These are phyloP conservation scores for Limonius californicus DNA, from an alignment of 1,140 invertebrate species.

Conservation along the genomic window DNA sequence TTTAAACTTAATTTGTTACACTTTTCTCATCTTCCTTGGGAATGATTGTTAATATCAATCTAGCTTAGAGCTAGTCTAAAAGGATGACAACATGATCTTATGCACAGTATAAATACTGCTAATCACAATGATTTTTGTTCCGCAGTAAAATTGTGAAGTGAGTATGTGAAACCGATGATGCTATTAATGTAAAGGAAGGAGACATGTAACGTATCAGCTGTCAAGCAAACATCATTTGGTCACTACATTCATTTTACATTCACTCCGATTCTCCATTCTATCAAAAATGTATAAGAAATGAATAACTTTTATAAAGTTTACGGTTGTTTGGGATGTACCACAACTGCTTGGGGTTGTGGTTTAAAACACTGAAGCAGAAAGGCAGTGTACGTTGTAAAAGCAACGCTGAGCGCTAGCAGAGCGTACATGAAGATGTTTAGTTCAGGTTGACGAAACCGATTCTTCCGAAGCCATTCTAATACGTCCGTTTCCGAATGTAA, in stretches of 20 bases:
- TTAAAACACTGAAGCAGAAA: constrained; percentile 89
- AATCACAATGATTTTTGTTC: no score
- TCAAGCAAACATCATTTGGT: neutral
- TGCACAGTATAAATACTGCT: neutral
- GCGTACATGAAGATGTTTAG: constrained; percentile 94
- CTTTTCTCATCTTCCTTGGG: constrained; percentile 9
- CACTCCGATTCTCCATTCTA: neutral
- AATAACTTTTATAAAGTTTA: constrained; percentile 31
- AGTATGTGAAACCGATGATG: neutral
- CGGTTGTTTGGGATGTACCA: constrained; percentile 62
- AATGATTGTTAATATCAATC: constrained; percentile 22
- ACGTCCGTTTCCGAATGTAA: constrained; percentile 80
- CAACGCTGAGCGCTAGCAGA: constrained; percentile 76
- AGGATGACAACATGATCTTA: neutral
- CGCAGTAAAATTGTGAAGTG: neutral
- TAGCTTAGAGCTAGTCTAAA: neutral
- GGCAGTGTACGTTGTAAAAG: constrained; percentile 85
- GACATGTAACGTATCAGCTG: neutral
- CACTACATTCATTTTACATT: neutral
- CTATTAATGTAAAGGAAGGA: neutral
- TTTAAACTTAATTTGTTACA: neutral
- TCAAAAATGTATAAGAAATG: neutral
- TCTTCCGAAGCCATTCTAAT: constrained; percentile 90
- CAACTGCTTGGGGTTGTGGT: constrained; percentile 47
- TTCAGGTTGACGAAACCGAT: constrained; percentile 88